A percentile compares a stretch with the other conserved stretches of the same genome.
Evolutionary conservation across 1,140 invertebrate genomes (phyloP).

Genomic region (Heterodera schachtii): DNA sequence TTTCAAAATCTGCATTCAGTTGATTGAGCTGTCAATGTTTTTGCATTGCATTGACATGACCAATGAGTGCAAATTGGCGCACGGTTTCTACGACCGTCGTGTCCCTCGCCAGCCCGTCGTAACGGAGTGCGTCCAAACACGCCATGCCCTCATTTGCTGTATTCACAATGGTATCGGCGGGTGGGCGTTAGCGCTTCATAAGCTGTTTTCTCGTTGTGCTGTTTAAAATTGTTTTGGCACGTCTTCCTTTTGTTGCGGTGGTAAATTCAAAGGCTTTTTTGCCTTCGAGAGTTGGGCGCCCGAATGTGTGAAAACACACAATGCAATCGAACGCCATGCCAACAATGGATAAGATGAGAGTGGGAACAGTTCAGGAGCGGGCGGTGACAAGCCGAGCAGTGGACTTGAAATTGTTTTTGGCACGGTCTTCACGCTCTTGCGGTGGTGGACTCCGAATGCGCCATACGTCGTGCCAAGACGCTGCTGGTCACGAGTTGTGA

Average conservation of each 20-base stretch:
- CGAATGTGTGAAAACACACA: no score
- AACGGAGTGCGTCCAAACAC: slow-evolving; percentile 45
- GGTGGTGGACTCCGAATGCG: slow-evolving; percentile 74
- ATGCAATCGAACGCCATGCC: slow-evolving; percentile 61
- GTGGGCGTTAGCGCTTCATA: no score
- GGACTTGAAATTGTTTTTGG: no score
- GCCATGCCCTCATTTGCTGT: no score
- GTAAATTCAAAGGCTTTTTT: no score
- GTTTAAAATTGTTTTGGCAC: no score
- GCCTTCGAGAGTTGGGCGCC: no score
- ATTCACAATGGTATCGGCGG: no score
- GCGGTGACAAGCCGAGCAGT: background rate
- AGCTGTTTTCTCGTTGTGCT: no score
- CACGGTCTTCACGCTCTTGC: slow-evolving; percentile 76
- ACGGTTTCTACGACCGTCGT: slow-evolving; percentile 47
- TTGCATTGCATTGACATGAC: slow-evolving; percentile 71
- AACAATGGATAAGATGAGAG: slow-evolving; percentile 56
- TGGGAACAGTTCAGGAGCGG: slow-evolving; percentile 50
- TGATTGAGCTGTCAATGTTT: background rate
- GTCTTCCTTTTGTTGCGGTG: no score
- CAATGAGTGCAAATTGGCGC: slow-evolving; percentile 43
- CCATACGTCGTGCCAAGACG: slow-evolving; percentile 72
- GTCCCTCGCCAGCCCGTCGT: slow-evolving; percentile 51
- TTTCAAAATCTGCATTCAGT: no score
- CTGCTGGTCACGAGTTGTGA: slow-evolving; percentile 55